These are phyloP conservation scores for Toxotes jaculatrix DNA, from an alignment of 2,113 vertebrate genomes.

Conservation along the genomic window DNA sequence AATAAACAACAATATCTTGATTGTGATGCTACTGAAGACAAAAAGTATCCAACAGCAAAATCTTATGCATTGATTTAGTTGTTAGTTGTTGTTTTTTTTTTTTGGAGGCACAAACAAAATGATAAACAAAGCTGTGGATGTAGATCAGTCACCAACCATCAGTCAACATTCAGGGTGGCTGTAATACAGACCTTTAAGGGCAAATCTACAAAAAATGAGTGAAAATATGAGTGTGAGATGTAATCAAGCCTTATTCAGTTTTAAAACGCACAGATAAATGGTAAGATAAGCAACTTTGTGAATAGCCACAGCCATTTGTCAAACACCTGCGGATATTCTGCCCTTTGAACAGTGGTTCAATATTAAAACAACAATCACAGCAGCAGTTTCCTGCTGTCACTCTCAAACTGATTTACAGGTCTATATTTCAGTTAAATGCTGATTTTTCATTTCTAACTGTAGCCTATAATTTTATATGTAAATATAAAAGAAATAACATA, in stretches of 20 bases:
- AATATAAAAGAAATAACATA: no score
- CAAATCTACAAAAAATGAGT: conserved; percentile 5
- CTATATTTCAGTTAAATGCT: background rate
- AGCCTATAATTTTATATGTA: no score
- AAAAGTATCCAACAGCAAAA: background rate
- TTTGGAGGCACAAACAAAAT: background rate
- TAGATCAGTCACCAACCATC: background rate
- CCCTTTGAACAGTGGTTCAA: background rate
- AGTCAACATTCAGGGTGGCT: background rate
- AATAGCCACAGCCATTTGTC: background rate
- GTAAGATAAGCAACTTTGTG: background rate
- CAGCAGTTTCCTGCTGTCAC: no score
- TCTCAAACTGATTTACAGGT: background rate
- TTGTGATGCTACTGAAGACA: background rate
- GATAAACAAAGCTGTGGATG: conserved; percentile 2
- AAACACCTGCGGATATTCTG: background rate
- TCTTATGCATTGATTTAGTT: background rate
- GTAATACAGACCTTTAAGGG: no score
- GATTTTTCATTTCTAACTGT: background rate
- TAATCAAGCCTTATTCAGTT: background rate
- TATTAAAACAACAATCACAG: background rate
- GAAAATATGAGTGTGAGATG: conserved; percentile 6
- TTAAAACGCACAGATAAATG: background rate
- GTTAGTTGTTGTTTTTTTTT: no score
- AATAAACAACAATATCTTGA: background rate